Conservation (phyloP, 1,140 invertebrate genomes). For the Drosophila triauraria region DNA sequence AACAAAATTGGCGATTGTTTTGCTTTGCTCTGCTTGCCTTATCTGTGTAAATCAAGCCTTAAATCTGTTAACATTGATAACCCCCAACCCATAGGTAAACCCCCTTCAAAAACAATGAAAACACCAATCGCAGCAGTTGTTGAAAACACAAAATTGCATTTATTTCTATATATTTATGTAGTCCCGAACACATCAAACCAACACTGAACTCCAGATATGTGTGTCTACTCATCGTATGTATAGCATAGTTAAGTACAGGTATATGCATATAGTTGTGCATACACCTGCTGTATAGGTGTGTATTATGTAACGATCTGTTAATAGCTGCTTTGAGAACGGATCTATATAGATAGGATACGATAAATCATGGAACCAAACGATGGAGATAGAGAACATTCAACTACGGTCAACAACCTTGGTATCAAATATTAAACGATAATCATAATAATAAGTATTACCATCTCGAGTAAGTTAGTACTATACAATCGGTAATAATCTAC, state of each 20-base stretch:
- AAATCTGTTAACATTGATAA: no score
- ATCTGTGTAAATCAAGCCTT: no score
- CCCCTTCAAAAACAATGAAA: background rate
- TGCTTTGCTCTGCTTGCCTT: no score
- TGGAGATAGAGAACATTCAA: slow-evolving; percentile 50
- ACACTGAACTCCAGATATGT: slow-evolving; percentile 57
- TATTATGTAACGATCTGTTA: slow-evolving; percentile 49
- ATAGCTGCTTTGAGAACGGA: slow-evolving; percentile 46
- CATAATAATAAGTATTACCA: slow-evolving; percentile 19
- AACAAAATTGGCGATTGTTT: no score
- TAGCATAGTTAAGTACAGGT: slow-evolving; percentile 51
- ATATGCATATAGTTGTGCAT: slow-evolving; percentile 17
- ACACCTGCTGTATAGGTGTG: slow-evolving; percentile 17
- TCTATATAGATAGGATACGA: slow-evolving; percentile 46
- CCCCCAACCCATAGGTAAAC: background rate
- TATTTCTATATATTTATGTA: slow-evolving; percentile 49
- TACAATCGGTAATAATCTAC: slow-evolving; percentile 41
- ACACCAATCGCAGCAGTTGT: background rate
- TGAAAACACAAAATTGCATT: slow-evolving; percentile 40
- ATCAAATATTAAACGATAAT: slow-evolving; percentile 53
- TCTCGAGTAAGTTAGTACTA: slow-evolving; percentile 31
- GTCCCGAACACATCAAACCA: slow-evolving; percentile 47
- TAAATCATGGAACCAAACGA: slow-evolving; percentile 58
- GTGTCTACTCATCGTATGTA: slow-evolving; percentile 52
- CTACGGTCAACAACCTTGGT: slow-evolving; percentile 57